Conservation (phyloP, 2,888 invertebrate species). For the Electrophaes corylata region DNA sequence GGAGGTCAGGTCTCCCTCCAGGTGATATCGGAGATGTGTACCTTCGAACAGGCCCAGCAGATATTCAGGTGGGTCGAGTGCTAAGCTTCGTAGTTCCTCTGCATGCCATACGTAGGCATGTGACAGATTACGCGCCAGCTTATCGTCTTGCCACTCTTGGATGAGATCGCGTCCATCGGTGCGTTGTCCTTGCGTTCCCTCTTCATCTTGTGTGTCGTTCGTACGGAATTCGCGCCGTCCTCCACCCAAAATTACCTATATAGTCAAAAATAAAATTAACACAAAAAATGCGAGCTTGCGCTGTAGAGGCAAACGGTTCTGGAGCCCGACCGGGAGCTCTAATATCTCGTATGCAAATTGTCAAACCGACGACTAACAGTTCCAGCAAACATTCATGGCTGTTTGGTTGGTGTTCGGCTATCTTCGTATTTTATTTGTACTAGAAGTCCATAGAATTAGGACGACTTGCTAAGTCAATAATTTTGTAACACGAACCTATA, state of each 20-base stretch:
- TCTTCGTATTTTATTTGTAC: too few relatives aligned
- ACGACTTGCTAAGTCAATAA: too few relatives aligned
- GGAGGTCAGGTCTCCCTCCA: constrained; percentile 82
- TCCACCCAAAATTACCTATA: constrained; percentile 87
- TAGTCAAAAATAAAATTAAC: too few relatives aligned
- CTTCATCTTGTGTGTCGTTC: constrained; percentile 46
- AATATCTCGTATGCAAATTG: too few relatives aligned
- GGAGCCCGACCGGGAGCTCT: too few relatives aligned
- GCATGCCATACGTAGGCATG: constrained; percentile 82
- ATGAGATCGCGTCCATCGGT: constrained; percentile 87
- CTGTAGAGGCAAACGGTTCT: too few relatives aligned
- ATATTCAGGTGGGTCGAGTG: constrained; percentile 77
- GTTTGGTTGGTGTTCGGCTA: too few relatives aligned
- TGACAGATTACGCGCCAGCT: constrained; percentile 52
- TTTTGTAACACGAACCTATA: too few relatives aligned
- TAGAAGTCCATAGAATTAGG: too few relatives aligned
- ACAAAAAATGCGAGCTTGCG: too few relatives aligned
- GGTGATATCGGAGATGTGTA: constrained; percentile 86
- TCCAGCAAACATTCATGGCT: too few relatives aligned
- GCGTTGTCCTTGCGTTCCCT: constrained; percentile 70
- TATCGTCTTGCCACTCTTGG: constrained; percentile 84
- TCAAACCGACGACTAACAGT: too few relatives aligned
- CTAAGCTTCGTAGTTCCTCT: background rate
- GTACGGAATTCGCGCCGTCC: constrained; percentile 87
- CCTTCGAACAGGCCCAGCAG: constrained; percentile 85